Evolutionary conservation across 2,113 vertebrate species (phyloP).

Genomic region (Protomyctophum bolini): DNA sequence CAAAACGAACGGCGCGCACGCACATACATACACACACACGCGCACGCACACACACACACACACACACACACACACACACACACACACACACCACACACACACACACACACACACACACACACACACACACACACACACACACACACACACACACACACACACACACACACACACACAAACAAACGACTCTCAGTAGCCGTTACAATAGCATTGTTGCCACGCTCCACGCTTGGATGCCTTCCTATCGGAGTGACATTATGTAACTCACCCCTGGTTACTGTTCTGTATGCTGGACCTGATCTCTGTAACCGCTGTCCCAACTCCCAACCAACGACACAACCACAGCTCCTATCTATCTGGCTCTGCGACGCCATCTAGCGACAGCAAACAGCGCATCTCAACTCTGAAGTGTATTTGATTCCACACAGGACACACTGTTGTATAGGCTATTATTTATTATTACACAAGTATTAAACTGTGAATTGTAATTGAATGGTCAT

Average conservation of each 20-base stretch:
- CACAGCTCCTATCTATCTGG: constrained; percentile 62
- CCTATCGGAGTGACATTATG: constrained; percentile 74
- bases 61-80: neutral
- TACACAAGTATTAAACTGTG: no score
- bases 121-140: neutral
- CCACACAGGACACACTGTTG: no score
- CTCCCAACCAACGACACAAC: constrained; percentile 17
- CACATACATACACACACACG: neutral
- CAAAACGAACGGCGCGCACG: neutral
- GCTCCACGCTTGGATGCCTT: constrained; percentile 44
- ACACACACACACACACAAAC: neutral
- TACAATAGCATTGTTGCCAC: constrained; percentile 8
- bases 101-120: constrained; percentile 15
- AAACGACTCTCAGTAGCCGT: neutral
- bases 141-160: constrained; percentile 5
- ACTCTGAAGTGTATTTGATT: neutral
- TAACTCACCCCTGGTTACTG: constrained; percentile 73
- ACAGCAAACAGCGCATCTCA: constrained; percentile 10
- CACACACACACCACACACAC: constrained; percentile 12
- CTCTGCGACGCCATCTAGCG: constrained; percentile 96
- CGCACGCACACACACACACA: neutral
- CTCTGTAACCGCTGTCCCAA: constrained; percentile 48
- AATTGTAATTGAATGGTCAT: no score
- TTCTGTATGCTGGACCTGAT: constrained; percentile 58
- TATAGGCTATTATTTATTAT: no score